Evolutionary conservation across 1,140 invertebrate genomes (phyloP).

Genomic region (Maniola jurtina): DNA sequence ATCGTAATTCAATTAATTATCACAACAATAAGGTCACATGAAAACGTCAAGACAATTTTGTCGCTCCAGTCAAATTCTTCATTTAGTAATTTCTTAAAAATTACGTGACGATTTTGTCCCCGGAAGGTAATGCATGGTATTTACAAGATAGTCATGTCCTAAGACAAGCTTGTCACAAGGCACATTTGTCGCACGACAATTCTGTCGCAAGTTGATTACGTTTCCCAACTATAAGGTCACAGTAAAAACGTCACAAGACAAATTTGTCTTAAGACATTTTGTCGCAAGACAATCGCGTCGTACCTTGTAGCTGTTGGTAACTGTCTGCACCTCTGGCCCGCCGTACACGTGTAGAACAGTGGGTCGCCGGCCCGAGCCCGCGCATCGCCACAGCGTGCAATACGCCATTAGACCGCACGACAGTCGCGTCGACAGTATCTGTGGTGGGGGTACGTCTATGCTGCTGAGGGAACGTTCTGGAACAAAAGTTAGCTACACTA

Average conservation of each 20-base stretch:
- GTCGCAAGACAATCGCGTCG: not conserved
- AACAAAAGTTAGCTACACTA: constrained; percentile 6
- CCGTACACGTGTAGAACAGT: constrained; percentile 98
- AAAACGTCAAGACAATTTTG: not conserved
- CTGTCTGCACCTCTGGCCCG: constrained; percentile 97
- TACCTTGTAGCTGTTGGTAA: constrained; percentile 91
- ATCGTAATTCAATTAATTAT: too few relatives aligned
- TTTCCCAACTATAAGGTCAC: too few relatives aligned
- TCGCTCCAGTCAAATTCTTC: constrained; percentile 1
- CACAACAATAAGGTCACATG: too few relatives aligned
- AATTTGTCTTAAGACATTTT: not conserved
- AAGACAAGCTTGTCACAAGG: too few relatives aligned
- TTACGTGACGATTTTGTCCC: too few relatives aligned
- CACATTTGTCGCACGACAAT: too few relatives aligned
- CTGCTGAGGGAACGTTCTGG: constrained; percentile 44
- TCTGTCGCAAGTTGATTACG: too few relatives aligned
- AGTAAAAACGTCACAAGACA: too few relatives aligned
- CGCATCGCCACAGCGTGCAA: constrained; percentile 95
- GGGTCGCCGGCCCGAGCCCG: constrained; percentile 91
- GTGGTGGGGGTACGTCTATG: constrained; percentile 44
- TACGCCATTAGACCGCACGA: constrained; percentile 83
- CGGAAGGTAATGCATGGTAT: too few relatives aligned
- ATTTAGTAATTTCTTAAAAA: too few relatives aligned
- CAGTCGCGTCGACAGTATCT: constrained; percentile 53
- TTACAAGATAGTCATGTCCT: too few relatives aligned